Evolutionary conservation across 2,888 invertebrate genomes (phyloP).

Genomic region (Athalia circularis): DNA sequence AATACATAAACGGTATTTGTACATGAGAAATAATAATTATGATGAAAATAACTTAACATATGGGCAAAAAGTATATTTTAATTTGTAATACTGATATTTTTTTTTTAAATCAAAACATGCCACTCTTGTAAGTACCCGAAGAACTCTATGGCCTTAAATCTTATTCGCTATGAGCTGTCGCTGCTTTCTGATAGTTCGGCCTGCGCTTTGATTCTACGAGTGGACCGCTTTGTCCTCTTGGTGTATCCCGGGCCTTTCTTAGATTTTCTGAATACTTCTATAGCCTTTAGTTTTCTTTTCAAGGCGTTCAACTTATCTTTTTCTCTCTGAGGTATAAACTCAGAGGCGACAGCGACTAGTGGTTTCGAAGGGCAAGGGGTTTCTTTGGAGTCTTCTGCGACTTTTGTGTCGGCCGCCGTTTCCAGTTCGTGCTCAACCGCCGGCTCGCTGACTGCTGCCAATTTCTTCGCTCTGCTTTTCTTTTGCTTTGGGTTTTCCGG

Average conservation of each 20-base stretch:
- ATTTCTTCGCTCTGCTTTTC: slow-evolving; percentile 1
- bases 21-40: no score
- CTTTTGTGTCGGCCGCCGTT: slow-evolving; percentile 51
- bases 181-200: slow-evolving; percentile 83
- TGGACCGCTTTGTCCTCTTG: slow-evolving; percentile 73
- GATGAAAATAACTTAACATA: no score
- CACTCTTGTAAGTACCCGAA: no score
- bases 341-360: slow-evolving; percentile 54
- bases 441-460: not conserved
- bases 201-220: slow-evolving; percentile 76
- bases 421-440: slow-evolving; percentile 38
- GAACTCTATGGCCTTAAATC: no score
- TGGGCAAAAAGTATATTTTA: no score
- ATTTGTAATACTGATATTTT: no score
- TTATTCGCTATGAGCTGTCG: slow-evolving; percentile 74
- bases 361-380: slow-evolving; percentile 53
- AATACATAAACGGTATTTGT: no score
- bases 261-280: slow-evolving; percentile 83
- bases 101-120: no score
- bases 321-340: slow-evolving; percentile 83
- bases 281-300: slow-evolving; percentile 84
- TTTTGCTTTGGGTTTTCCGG: no score
- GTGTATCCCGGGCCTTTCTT: slow-evolving; percentile 78
- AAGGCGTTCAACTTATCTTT: slow-evolving; percentile 80
- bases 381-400: slow-evolving; percentile 43